phyloP scores from a whole-genome alignment of 2,113 vertebrate species.

The Lycocorax pyrrhopterus region DNA sequence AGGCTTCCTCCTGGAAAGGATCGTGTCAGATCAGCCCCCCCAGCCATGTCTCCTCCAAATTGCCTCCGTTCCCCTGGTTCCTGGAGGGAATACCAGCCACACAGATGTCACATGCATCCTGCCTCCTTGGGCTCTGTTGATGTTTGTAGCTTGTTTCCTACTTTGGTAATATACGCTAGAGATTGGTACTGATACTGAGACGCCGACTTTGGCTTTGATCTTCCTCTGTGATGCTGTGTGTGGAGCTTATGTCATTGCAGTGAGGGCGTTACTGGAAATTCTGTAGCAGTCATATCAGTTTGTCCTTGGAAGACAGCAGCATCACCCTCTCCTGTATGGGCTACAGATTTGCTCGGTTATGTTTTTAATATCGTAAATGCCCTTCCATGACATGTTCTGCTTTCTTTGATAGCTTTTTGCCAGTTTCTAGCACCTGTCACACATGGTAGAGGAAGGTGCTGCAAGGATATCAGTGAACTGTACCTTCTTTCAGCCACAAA shows the following conservation, averaged over 20 bases:
- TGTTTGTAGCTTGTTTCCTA: neutral
- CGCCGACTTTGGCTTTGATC: neutral
- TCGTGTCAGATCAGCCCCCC: neutral
- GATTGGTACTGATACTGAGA: neutral
- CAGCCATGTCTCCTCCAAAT: neutral
- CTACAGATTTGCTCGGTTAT: neutral
- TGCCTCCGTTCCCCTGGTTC: neutral
- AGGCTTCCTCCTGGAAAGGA: neutral
- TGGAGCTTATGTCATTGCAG: neutral
- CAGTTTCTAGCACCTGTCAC: neutral
- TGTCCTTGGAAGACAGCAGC: neutral
- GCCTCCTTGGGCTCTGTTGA: accelerated
- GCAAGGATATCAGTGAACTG: neutral
- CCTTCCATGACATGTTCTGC: neutral
- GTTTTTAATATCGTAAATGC: neutral
- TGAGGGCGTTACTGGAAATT: neutral
- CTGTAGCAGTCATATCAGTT: neutral
- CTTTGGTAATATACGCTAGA: neutral
- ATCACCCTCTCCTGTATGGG: neutral
- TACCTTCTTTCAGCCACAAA: accelerated
- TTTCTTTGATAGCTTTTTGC: neutral
- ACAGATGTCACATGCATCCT: neutral
- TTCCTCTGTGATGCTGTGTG: neutral
- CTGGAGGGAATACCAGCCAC: accelerated
- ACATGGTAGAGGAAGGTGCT: neutral